phyloP scores from a whole-genome alignment of 2,888 invertebrate genomes.

The Drosophila testacea region DNA sequence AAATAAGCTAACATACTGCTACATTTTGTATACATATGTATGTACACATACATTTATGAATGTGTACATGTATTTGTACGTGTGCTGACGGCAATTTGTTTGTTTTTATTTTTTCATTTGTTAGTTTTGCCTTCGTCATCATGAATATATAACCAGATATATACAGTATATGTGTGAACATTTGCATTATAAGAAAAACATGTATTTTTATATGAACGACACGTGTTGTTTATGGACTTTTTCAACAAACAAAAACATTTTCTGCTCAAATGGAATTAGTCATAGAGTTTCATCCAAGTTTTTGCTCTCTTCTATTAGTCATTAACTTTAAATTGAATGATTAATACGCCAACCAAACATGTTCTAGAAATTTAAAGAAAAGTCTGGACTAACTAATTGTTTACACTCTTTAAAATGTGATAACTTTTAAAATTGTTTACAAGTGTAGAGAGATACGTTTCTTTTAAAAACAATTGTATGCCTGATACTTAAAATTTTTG shows the following conservation, averaged over 20 bases:
- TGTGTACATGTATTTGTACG: slow-evolving; percentile 8
- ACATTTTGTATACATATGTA: background rate
- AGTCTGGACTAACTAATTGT: no score
- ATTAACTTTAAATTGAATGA: slow-evolving; percentile 2
- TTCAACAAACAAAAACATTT: slow-evolving; percentile 27
- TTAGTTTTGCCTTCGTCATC: slow-evolving; percentile 39
- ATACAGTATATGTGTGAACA: slow-evolving; percentile 3
- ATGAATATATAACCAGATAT: slow-evolving; percentile 42
- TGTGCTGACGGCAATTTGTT: slow-evolving; percentile 36
- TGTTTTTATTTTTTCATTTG: slow-evolving; percentile 53
- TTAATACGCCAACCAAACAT: background rate
- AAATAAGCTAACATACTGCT: slow-evolving; percentile 8
- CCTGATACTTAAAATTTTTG: no score
- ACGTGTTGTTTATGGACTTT: slow-evolving; percentile 47
- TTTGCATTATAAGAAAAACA: background rate
- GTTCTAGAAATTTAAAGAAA: background rate
- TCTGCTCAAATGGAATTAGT: slow-evolving; percentile 19
- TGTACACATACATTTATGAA: background rate
- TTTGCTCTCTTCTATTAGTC: slow-evolving; percentile 19
- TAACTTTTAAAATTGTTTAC: no score
- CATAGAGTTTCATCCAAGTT: slow-evolving; percentile 13
- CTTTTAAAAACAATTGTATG: no score
- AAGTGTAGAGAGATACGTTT: no score
- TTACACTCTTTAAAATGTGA: no score
- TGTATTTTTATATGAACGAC: slow-evolving; percentile 15